A percentile compares a stretch with the other conserved stretches of the same genome.
Evolutionary conservation across 2,797 vertebrate genomes (phyloP).

Genomic region (Otolemur crassicaudatus): DNA sequence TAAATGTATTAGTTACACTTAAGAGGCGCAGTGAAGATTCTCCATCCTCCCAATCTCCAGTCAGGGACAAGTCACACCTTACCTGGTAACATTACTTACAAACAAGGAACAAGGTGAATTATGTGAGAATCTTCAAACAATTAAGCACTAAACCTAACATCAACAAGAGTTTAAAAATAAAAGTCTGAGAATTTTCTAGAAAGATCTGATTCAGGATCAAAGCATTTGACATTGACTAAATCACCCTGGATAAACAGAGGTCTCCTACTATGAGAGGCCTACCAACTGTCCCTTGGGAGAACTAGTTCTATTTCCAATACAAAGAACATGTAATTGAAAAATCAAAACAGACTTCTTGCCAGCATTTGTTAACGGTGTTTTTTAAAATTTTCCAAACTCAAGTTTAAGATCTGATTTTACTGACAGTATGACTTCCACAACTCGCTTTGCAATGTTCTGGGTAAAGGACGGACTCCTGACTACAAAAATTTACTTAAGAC

Average conservation of each 20-base stretch:
- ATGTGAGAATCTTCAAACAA: background rate
- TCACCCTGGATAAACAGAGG: conserved; percentile 67
- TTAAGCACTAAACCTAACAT: background rate
- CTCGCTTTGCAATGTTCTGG: conserved; percentile 8
- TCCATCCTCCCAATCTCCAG: background rate
- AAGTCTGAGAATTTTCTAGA: conserved; percentile 71
- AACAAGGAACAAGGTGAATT: conserved; percentile 5
- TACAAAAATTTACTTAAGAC: conserved; percentile 28
- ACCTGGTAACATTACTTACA: background rate
- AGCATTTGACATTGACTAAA: conserved; percentile 75
- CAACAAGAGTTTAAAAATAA: background rate
- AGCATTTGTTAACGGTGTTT: conserved; percentile 17
- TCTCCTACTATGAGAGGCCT: background rate
- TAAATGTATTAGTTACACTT: background rate
- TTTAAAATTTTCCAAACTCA: conserved; percentile 39
- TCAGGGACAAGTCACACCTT: conserved; percentile 9
- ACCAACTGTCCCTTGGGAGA: background rate
- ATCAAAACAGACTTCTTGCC: background rate
- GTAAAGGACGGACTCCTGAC: background rate
- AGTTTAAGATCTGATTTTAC: background rate
- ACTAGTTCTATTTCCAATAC: background rate
- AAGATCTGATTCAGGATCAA: conserved; percentile 76
- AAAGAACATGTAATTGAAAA: background rate
- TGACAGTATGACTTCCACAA: conserved; percentile 31
- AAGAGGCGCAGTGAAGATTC: background rate